A percentile compares a stretch with the other conserved stretches of the same genome.
These are phyloP conservation scores for Agrypnia vestita DNA, from an alignment of 1,140 invertebrate species.

Conservation along the genomic window DNA sequence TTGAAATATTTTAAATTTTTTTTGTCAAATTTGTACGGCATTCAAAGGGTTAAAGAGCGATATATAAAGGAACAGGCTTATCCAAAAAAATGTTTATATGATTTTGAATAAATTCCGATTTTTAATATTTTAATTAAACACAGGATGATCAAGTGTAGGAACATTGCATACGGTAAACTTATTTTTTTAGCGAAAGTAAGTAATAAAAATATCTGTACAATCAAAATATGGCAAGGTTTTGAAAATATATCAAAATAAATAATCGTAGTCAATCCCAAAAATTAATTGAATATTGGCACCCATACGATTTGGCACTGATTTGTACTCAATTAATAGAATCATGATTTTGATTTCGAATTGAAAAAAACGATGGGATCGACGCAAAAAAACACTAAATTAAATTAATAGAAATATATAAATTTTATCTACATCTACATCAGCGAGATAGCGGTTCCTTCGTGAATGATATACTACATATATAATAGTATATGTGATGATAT, in stretches of 20 bases:
- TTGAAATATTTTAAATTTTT: too few species aligned
- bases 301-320: conserved; percentile 46
- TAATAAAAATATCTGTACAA: neutral
- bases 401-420: conserved; percentile 3
- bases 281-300: conserved; percentile 40
- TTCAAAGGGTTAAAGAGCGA: too few species aligned
- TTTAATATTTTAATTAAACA: too few species aligned
- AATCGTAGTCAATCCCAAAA: conserved; percentile 15
- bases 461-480: conserved; percentile 6
- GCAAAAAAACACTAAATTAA: neutral
- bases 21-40: too few species aligned
- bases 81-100: too few species aligned
- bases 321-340: conserved; percentile 37
- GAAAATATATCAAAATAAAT: neutral
- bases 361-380: neutral
- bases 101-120: too few species aligned
- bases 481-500: neutral
- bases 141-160: neutral
- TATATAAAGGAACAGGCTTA: too few species aligned
- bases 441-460: conserved; percentile 56
- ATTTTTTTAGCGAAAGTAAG: neutral
- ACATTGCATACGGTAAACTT: neutral
- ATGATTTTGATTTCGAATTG: neutral
- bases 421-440: conserved; percentile 48
- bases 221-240: conserved; percentile 34